These are phyloP conservation scores for Lycaena phlaeas DNA, from an alignment of 2,888 invertebrate species.

Conservation along the genomic window DNA sequence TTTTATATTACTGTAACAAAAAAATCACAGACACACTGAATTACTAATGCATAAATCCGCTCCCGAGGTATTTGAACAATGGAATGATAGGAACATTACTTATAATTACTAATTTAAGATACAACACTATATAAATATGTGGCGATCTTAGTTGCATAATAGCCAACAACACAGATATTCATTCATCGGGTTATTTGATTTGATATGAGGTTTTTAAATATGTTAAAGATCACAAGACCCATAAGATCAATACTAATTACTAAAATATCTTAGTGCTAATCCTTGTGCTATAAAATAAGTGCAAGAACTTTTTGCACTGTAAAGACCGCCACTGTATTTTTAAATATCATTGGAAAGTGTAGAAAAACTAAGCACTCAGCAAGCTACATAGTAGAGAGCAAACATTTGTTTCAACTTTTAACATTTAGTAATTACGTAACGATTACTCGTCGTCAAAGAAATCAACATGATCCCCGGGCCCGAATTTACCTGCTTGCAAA, in stretches of 20 bases:
- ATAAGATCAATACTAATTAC: too few relatives aligned
- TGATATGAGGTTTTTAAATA: too few relatives aligned
- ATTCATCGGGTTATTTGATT: too few relatives aligned
- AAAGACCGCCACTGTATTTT: too few relatives aligned
- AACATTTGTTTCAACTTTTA: conserved; percentile 2
- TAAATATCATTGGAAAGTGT: conserved; percentile 3
- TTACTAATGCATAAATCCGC: background rate
- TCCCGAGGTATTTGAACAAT: background rate
- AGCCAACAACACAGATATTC: too few relatives aligned
- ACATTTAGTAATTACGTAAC: background rate
- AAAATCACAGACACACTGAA: background rate
- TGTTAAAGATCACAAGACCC: too few relatives aligned
- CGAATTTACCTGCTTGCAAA: conserved; percentile 79
- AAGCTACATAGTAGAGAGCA: conserved; percentile 2
- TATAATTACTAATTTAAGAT: background rate
- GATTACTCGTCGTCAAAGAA: conserved; percentile 77
- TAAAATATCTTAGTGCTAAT: too few relatives aligned
- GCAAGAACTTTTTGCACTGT: too few relatives aligned
- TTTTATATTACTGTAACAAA: too few relatives aligned
- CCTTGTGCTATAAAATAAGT: too few relatives aligned
- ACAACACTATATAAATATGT: background rate
- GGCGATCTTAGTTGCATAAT: too few relatives aligned
- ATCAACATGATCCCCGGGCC: conserved; percentile 88
- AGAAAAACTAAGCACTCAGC: conserved; percentile 7
- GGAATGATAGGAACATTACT: conserved; percentile 1